Evolutionary conservation across 2,797 vertebrate genomes (phyloP).

Genomic region (Remorina albescens): DNA sequence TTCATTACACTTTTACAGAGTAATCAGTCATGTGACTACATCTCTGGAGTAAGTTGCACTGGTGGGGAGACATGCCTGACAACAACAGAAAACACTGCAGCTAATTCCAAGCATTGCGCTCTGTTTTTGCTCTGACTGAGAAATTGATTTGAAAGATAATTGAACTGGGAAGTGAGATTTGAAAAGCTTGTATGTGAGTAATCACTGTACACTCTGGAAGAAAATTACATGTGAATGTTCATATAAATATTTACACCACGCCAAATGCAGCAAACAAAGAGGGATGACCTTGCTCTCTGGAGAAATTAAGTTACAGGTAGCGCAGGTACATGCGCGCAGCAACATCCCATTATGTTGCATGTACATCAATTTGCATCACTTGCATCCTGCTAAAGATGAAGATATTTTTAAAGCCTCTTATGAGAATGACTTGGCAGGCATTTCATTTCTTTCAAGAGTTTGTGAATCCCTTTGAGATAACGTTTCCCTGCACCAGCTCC

Average conservation of each 20-base stretch:
- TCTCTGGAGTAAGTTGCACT: too few relatives aligned
- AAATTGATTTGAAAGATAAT: constrained; percentile 83
- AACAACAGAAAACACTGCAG: constrained; percentile 52
- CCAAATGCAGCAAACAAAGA: constrained; percentile 25
- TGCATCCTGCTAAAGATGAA: constrained; percentile 1
- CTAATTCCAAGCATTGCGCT: constrained; percentile 68
- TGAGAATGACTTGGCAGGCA: constrained; percentile 9
- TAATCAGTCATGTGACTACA: too few relatives aligned
- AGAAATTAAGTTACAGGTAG: constrained; percentile 39
- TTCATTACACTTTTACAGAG: too few relatives aligned
- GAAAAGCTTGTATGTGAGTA: constrained; percentile 55
- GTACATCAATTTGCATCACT: constrained; percentile 29
- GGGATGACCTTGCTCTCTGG: not conserved
- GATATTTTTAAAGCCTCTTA: constrained; percentile 2
- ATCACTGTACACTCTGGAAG: constrained; percentile 40
- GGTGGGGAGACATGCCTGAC: constrained; percentile 35
- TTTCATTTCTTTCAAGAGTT: constrained; percentile 62
- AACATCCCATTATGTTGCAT: constrained; percentile 20
- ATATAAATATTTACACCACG: constrained; percentile 26
- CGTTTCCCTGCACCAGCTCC: constrained; percentile 19
- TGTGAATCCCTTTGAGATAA: constrained; percentile 51
- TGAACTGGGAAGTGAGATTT: constrained; percentile 70
- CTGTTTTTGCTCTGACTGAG: constrained; percentile 59
- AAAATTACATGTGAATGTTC: constrained; percentile 50
- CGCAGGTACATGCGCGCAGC: not conserved